These are phyloP conservation scores for Tenebrosternarchus preto DNA, from an alignment of 2,113 vertebrate genomes.

Conservation along the genomic window DNA sequence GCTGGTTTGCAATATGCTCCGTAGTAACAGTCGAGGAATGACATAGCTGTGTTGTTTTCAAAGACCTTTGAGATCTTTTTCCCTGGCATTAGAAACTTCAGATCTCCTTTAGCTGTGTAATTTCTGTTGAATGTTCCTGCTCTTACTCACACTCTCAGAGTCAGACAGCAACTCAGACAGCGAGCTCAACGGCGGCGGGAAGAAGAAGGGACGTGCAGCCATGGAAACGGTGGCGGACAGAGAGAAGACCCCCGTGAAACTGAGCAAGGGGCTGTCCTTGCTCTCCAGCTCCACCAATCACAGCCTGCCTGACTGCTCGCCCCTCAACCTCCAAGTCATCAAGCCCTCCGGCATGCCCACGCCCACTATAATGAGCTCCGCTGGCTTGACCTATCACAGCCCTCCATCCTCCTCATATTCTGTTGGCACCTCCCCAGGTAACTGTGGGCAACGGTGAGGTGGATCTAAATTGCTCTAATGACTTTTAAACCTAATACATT, in stretches of 20 bases:
- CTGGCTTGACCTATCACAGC: constrained; percentile 87
- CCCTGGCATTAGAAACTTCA: neutral
- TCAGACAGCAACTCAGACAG: constrained; percentile 97
- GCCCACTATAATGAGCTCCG: constrained; percentile 84
- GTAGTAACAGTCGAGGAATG: neutral
- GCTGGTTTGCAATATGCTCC: neutral
- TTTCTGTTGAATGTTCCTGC: neutral
- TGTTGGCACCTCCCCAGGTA: constrained; percentile 87
- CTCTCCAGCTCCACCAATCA: constrained; percentile 77
- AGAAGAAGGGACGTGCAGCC: constrained; percentile 86
- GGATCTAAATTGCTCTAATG: neutral
- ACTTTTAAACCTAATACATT: neutral
- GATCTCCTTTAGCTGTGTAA: neutral
- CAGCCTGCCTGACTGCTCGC: constrained; percentile 82
- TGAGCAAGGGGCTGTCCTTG: constrained; percentile 82
- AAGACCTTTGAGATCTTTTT: too few relatives aligned
- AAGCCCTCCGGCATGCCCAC: constrained; percentile 78
- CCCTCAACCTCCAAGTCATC: constrained; percentile 90
- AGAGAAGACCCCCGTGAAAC: constrained; percentile 83
- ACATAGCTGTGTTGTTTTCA: neutral
- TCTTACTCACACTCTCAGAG: constrained; percentile 71
- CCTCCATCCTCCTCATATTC: constrained; percentile 85
- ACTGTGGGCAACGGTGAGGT: constrained; percentile 25
- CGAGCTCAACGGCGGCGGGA: constrained; percentile 83
- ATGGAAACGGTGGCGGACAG: constrained; percentile 83